These are phyloP conservation scores for Epicampocera succincta DNA, from an alignment of 2,888 invertebrate genomes.

Conservation along the genomic window DNA sequence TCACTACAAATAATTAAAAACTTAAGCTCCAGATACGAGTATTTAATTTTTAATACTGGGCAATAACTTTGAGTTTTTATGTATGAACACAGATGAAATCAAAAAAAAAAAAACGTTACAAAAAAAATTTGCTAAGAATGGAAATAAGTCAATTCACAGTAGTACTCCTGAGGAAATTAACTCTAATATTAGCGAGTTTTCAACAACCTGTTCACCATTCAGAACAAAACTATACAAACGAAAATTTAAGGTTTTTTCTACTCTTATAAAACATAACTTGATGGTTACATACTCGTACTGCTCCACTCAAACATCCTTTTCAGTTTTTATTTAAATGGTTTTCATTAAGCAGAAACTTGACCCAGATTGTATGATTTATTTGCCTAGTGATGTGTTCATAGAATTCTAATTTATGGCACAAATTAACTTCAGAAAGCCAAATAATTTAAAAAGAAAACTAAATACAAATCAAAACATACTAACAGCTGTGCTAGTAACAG, in stretches of 20 bases:
- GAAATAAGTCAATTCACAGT: too few relatives aligned
- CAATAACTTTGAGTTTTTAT: too few relatives aligned
- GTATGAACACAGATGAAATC: too few relatives aligned
- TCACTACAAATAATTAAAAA: too few relatives aligned
- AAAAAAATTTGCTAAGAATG: too few relatives aligned
- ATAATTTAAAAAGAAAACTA: slow-evolving; percentile 10
- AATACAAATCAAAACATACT: slow-evolving; percentile 7
- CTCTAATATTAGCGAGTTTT: too few relatives aligned
- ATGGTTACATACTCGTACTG: not conserved
- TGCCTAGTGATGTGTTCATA: slow-evolving; percentile 61
- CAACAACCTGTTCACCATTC: not conserved
- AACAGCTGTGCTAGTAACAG: not conserved
- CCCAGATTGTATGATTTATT: slow-evolving; percentile 71
- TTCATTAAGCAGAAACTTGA: slow-evolving; percentile 63
- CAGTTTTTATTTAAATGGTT: slow-evolving; percentile 27
- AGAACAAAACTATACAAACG: not conserved
- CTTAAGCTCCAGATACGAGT: too few relatives aligned
- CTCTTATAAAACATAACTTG: not conserved
- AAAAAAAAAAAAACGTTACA: too few relatives aligned
- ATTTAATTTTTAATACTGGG: too few relatives aligned
- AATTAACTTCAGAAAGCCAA: slow-evolving; percentile 43
- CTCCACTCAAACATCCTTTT: not conserved
- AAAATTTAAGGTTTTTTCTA: not conserved
- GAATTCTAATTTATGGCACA: slow-evolving; percentile 59
- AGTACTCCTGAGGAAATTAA: too few relatives aligned